Evolutionary conservation across 2,888 invertebrate species (phyloP), one percentile per base, ranked within the genome.

Genomic region (Alsophila aescularia): DNA sequence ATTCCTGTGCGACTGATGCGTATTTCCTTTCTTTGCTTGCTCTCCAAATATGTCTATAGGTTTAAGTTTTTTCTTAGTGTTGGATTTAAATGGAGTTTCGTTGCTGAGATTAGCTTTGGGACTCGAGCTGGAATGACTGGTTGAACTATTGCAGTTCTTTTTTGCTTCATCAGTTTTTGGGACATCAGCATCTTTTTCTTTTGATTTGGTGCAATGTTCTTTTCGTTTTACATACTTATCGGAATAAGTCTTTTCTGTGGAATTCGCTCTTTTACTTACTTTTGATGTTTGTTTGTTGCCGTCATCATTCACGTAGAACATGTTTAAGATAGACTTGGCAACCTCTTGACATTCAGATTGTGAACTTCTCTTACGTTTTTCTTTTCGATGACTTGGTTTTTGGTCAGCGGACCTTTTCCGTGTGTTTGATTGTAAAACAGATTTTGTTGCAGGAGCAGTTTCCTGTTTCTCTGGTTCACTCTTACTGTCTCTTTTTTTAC

Each of bases 211-310:
- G 13, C 68, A 59, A 41, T 70, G 47, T 67, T 84, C 82, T 87
- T 88, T 90, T 60, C 87, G 78, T 64, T 84, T 90, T 1, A 85
- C 86, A 79, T 86, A 85, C 66, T 89, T 90, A 35, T 89, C 86
- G 56, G 84, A 83, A 64, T 81, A 83, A 40, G 58, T 67, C 71
- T 84, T 88, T 40, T 82, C 75, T 58, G 62, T 56, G 31, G 64
- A 53, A 32, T 77, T 76, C 51, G 58, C 43, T 55, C 72, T 75
- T 66, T 77, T 81, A 51, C 37, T 62, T 51, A 81, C 79, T 63
- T 78, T 83, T 52, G 72, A 64, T 43, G 62, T 32, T 27, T 79
- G 73, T 58, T 74, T 75, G 14, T 42, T 62, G 16, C 15, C 40
- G 15, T 21, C 16, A 40, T 47, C 69, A 67, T 74, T 81, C 31